Evolutionary conservation across 2,888 invertebrate species (phyloP), one percentile per base, ranked within the genome.

Genomic region (Drosophila neotestacea): DNA sequence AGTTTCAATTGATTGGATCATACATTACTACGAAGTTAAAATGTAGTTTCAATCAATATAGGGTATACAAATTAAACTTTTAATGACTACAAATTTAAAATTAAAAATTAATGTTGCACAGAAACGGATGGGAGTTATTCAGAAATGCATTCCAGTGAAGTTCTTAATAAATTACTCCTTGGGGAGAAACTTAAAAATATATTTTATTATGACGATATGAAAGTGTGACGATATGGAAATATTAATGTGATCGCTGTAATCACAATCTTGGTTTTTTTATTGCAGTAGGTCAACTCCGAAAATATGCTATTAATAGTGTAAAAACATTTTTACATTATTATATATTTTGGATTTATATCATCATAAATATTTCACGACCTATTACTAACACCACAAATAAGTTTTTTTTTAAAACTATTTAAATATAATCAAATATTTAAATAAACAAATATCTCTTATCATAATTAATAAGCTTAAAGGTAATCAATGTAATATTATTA

Each of bases 401-500:
- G 94, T 95, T 95, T 94, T 94, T 77, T 50, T 76, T 95, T 95
- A 95, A 94, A 95, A 94, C 95, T 95, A 93, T 94, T 94, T 94
- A 94, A 93, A 92, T 93, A 93, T 92, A 89, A 90, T n/a, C n/a
- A n/a, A n/a, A n/a, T 95, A 93, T 94, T 94, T 94, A 94, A 93
- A 92, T 93, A 93, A 89, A 90, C 92, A 90, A 86, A 92, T 92
- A 90, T 94, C 94, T 87, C 94, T 91, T 79, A 93, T 94, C 90
- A 95, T 91, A 93, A 95, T 91, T 91, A 94, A 90, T 82, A 95
- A 90, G 94, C 94, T 95, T 93, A 95, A 94, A 83, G 94, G 94
- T 74, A 95, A 89, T 92, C 94, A 95, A 94, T 95, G 95, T 89
- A 95, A 92, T 81, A 95, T 85, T 92, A 95, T 93, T 84, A 94